Percentiles rank a stretch among this genome's conserved stretches.
Conservation (phyloP, 2,113 vertebrate genomes). For the Asarcornis scutulata region DNA sequence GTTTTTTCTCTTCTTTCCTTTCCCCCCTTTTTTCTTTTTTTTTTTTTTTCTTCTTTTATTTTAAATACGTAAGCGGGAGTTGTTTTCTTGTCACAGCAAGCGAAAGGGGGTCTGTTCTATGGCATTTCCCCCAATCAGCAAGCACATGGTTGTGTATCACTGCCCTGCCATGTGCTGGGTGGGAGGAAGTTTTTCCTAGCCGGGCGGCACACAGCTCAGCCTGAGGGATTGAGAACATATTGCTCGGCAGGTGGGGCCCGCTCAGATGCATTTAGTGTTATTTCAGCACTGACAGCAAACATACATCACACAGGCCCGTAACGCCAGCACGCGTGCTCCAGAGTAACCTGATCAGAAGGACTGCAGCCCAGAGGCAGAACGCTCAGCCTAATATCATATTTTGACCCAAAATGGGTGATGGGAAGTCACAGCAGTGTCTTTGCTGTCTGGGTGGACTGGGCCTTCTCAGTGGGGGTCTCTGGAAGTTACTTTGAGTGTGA, state of each 20-base stretch:
- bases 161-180: slow-evolving; percentile 77
- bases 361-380: slow-evolving; percentile 76
- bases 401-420: slow-evolving; percentile 80
- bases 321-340: slow-evolving; percentile 77
- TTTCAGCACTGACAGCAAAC: slow-evolving; percentile 90
- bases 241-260: slow-evolving; percentile 83
- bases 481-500: neutral
- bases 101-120: neutral
- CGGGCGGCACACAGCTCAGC: slow-evolving; percentile 71
- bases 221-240: slow-evolving; percentile 80
- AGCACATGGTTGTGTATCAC: neutral
- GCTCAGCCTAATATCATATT: slow-evolving; percentile 71
- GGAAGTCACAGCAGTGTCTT: slow-evolving; percentile 75
- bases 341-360: slow-evolving; percentile 78
- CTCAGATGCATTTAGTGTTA: slow-evolving; percentile 86
- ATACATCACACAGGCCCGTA: slow-evolving; percentile 84
- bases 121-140: rapidly evolving
- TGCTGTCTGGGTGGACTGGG: neutral
- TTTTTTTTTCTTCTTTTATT: neutral
- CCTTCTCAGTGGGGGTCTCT: neutral
- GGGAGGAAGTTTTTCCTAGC: slow-evolving; percentile 76
- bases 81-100: neutral
- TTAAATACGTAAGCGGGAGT: neutral
- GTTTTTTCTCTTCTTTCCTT: neutral
- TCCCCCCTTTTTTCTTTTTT: rapidly evolving